phyloP scores from a whole-genome alignment of 2,797 vertebrate species.

The Carcharodon carcharias region DNA sequence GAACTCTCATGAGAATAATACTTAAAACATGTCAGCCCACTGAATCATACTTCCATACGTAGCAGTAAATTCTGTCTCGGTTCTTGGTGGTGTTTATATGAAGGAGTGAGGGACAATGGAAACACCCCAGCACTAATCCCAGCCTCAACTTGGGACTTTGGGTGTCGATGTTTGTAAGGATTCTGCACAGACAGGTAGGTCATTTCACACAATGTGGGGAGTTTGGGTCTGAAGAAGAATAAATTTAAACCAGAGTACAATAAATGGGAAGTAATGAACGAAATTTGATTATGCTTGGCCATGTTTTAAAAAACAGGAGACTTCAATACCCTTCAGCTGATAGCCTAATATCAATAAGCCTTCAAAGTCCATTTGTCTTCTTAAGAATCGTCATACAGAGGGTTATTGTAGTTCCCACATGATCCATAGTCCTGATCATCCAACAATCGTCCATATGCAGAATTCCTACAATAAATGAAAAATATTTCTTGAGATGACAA shows the following conservation, averaged over 20 bases:
- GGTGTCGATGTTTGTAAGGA: not conserved
- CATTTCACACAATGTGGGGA: not conserved
- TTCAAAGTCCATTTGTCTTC: too few species aligned
- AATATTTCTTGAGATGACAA: not conserved
- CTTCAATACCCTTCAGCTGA: not conserved
- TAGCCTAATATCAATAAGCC: not conserved
- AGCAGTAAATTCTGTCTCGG: not conserved
- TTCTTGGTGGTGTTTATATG: too few species aligned
- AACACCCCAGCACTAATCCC: not conserved
- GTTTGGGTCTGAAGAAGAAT: not conserved
- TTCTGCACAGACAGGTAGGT: not conserved
- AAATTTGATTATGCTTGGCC: not conserved
- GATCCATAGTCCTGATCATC: constrained; percentile 62
- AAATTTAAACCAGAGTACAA: not conserved
- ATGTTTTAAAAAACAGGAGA: not conserved
- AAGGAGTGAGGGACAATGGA: not conserved
- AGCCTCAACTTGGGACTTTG: not conserved
- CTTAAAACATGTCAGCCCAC: not conserved
- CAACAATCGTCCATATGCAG: constrained; percentile 70
- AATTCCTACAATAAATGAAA: constrained; percentile 54
- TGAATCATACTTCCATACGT: not conserved
- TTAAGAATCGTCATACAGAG: constrained; percentile 75
- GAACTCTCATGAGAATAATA: not conserved
- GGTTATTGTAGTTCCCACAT: constrained; percentile 79
- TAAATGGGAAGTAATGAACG: not conserved